phyloP scores from a whole-genome alignment of 35 echinoderm and acorn worm species.

The Heliocidaris tuberculata region DNA sequence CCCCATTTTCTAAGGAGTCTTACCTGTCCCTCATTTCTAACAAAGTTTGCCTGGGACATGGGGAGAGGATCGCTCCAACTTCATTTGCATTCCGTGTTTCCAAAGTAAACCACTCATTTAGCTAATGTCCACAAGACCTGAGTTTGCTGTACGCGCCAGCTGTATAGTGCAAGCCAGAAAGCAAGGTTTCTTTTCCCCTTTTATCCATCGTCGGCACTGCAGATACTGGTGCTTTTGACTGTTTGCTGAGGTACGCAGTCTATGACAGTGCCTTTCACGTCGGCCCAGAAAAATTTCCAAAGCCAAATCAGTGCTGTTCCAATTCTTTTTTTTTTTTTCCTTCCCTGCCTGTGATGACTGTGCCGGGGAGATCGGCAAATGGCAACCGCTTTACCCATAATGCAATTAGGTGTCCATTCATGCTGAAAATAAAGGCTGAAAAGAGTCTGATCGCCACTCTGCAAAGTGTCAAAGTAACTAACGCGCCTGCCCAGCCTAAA shows the following conservation, averaged over 20 bases:
- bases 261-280: constrained; percentile 44
- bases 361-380: constrained; percentile 42
- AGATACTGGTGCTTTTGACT: constrained; percentile 37
- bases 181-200: background rate
- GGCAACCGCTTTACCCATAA: constrained; percentile 50
- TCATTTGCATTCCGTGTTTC: constrained; percentile 30
- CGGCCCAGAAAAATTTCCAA: constrained; percentile 43
- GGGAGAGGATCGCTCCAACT: background rate
- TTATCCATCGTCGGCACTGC: background rate
- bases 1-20: background rate
- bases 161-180: constrained; percentile 14
- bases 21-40: background rate
- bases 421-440: constrained; percentile 49
- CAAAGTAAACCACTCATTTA: constrained; percentile 51
- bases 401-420: constrained; percentile 50
- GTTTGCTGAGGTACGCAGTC: constrained; percentile 32
- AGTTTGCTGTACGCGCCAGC: constrained; percentile 29
- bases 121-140: constrained; percentile 38
- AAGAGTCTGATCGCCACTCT: constrained; percentile 42
- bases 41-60: background rate
- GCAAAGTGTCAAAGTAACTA: constrained; percentile 53
- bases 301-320: constrained; percentile 52
- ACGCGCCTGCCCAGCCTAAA: constrained; percentile 36
- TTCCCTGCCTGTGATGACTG: constrained; percentile 36
- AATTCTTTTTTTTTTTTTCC: constrained; percentile 12